These are phyloP conservation scores for Isaurus tuberculatus DNA, from an alignment of 92 coral and sea anemone genomes.

Conservation along the genomic window DNA sequence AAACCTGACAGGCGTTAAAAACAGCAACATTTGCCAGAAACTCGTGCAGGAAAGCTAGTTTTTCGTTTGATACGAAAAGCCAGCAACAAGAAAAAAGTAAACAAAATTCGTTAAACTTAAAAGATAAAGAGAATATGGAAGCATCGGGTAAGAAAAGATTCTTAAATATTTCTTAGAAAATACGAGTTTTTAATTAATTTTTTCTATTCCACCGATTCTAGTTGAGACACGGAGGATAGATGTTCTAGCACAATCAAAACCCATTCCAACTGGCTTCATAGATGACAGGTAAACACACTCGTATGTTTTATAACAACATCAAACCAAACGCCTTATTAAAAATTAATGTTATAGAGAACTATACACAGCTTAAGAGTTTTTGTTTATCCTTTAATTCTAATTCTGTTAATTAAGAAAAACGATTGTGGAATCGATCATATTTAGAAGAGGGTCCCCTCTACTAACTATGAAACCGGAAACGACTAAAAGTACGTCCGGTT, in stretches of 20 bases:
- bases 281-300: conserved; percentile 80
- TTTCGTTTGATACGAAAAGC: conserved; percentile 62
- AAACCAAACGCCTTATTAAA: background rate
- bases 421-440: background rate
- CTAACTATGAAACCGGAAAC: too few relatives aligned
- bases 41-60: conserved; percentile 33
- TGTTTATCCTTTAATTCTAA: conserved; percentile 23
- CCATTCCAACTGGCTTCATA: conserved; percentile 85
- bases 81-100: conserved; percentile 73
- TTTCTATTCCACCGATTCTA: background rate
- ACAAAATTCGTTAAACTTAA: conserved; percentile 50
- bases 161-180: background rate
- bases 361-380: conserved; percentile 3
- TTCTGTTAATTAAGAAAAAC: background rate
- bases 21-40: conserved; percentile 58
- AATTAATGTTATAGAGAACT: background rate
- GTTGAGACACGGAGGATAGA: conserved; percentile 71
- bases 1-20: conserved; percentile 68
- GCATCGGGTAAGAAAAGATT: conserved; percentile 40
- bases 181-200: background rate
- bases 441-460: too few relatives aligned
- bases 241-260: conserved; percentile 73
- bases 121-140: conserved; percentile 52
- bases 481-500: too few relatives aligned
- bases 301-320: background rate